Evolutionary conservation across 2,113 vertebrate genomes (phyloP).

Genomic region (Azemiops feae): DNA sequence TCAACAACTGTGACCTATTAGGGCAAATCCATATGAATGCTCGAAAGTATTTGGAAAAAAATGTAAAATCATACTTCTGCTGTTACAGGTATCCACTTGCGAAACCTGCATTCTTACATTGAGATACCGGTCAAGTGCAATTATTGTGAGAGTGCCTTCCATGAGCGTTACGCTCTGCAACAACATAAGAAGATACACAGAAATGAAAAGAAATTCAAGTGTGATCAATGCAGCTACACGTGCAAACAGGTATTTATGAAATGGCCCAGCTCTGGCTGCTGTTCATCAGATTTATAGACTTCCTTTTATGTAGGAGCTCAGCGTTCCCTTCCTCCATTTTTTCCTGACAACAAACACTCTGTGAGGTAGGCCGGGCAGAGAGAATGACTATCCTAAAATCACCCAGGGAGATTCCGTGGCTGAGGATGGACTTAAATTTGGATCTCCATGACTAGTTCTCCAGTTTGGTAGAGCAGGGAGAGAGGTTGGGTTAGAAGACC

Average conservation of each 20-base stretch:
- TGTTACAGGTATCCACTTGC: conserved; percentile 62
- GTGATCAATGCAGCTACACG: conserved; percentile 47
- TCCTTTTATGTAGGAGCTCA: neutral
- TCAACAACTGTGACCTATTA: neutral
- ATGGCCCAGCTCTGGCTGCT: neutral
- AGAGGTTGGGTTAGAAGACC: too few species aligned
- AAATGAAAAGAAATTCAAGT: conserved; percentile 56
- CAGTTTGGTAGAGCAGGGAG: neutral
- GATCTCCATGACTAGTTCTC: neutral
- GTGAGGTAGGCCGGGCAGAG: neutral
- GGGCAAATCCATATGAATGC: neutral
- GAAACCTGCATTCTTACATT: conserved; percentile 60
- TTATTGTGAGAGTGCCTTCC: conserved; percentile 58
- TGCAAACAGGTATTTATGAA: conserved; percentile 61
- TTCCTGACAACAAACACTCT: neutral
- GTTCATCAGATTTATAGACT: neutral
- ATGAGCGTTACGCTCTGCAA: conserved; percentile 57
- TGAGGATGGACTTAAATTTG: neutral
- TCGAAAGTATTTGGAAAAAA: neutral
- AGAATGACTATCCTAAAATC: neutral
- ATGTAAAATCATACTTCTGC: too few species aligned
- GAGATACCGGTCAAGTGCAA: conserved; percentile 55
- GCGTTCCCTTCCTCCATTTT: neutral
- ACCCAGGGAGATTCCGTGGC: neutral
- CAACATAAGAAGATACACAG: conserved; percentile 68